A percentile compares a stretch with the other conserved stretches of the same genome.
phyloP scores from a whole-genome alignment of 2,888 invertebrate species.

The Acrobasis consociella region DNA sequence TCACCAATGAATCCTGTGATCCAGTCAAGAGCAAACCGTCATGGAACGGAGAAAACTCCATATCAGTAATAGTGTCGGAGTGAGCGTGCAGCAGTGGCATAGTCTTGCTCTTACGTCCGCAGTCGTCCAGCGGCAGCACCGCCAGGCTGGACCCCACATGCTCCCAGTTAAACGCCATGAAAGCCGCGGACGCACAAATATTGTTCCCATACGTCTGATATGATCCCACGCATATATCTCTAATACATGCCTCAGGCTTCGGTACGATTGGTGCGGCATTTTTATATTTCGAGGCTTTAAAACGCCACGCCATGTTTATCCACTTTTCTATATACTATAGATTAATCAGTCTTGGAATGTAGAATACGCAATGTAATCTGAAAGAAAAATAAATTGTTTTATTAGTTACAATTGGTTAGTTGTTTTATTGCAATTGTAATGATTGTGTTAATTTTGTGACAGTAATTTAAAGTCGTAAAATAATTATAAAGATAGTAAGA shows the following conservation, averaged over 20 bases:
- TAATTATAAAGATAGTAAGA: neutral
- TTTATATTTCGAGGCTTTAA: conserved; percentile 99
- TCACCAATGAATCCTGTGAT: conserved; percentile 92
- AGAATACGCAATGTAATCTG: conserved; percentile 50
- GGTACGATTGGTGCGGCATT: conserved; percentile 98
- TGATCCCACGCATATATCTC: conserved; percentile 95
- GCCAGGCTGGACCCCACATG: conserved; percentile 95
- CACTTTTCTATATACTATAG: conserved; percentile 51
- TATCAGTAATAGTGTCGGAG: conserved; percentile 95
- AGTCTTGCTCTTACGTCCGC: conserved; percentile 93
- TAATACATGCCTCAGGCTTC: conserved; percentile 95
- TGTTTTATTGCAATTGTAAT: neutral
- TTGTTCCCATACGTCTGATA: conserved; percentile 98
- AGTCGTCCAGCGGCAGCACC: conserved; percentile 93
- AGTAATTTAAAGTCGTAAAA: neutral
- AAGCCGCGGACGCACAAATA: conserved; percentile 95
- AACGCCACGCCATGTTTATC: conserved; percentile 93
- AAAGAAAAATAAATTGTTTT: conserved; percentile 34
- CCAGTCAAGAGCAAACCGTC: conserved; percentile 96
- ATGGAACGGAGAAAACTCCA: conserved; percentile 98
- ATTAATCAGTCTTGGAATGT: conserved; percentile 80
- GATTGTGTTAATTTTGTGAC: neutral
- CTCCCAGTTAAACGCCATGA: conserved; percentile 98
- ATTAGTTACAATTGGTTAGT: neutral
- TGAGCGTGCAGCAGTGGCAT: conserved; percentile 94